Evolutionary conservation across 2,797 vertebrate genomes (phyloP), one percentile per base, ranked within the genome.

Genomic region (Champsocephalus gunnari): DNA sequence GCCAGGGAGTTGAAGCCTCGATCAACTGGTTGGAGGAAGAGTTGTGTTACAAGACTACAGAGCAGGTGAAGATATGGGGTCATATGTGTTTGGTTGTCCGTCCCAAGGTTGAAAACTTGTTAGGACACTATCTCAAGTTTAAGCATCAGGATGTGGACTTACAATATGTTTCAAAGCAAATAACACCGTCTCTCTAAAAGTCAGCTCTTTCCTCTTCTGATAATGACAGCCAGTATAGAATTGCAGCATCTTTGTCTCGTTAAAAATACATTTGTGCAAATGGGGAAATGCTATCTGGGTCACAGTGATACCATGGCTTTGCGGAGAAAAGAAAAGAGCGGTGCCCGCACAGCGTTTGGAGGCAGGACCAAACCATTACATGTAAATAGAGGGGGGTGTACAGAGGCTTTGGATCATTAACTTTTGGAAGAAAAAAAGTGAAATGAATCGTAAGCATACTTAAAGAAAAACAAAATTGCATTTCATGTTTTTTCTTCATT

Each of bases 201-300:
- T 53, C 70, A 79, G 9, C 12, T 76, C 51, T 71, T 73, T 67
- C 43, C 50, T 75, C 24, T 17, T 70, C 71, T 59, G 59, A 77
- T 72, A 84, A 77, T 71, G 66, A 62, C 54, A 66, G 54, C 17
- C 60, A 16, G 65, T 43, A 43, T 48, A 69, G 54, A 66, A 66
- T 74, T 63, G 24, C 64, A 73, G 59, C 67, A 75, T 67, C 66
- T 84, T 87, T 75, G 69, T 79, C 76, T 75, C 0, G 47, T 80
- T 80, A 80, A 84, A 90, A 90, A 89, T 69, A 49, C 4, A 84
- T 85, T 55, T 84, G 65, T 79, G 75, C 68, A 70, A 81, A 80
- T 69, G 76, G 77, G 65, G 34, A 81, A 77, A 82, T 43, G 34
- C 49, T 82, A 87, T 88, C 71, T 88, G 82, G 87, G 87, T 89